These are phyloP conservation scores for Heterotis niloticus DNA, from an alignment of 2,113 vertebrate species.

Conservation along the genomic window DNA sequence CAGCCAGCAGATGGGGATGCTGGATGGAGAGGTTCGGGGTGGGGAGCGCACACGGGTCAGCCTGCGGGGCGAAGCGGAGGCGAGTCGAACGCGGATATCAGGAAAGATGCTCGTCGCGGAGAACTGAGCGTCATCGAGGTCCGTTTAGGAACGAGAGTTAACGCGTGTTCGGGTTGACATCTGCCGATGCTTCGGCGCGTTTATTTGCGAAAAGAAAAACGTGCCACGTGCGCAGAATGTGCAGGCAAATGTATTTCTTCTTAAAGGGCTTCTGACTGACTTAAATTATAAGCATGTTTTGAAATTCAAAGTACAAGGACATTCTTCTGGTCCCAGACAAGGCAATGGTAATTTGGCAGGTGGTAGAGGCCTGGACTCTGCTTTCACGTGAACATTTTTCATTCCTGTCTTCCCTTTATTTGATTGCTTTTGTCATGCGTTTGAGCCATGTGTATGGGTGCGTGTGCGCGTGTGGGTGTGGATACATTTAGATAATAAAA, in stretches of 20 bases:
- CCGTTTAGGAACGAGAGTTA: not conserved
- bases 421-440: constrained; percentile 12
- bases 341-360: not conserved
- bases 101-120: not conserved
- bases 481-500: constrained; percentile 70
- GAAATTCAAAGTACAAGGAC: not conserved
- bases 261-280: not conserved
- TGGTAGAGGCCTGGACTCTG: not conserved
- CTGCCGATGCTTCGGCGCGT: not conserved
- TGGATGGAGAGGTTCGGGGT: not conserved
- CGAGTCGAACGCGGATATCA: no score
- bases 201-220: not conserved
- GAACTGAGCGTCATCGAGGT: not conserved
- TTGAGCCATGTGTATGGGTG: constrained; percentile 4
- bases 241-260: not conserved
- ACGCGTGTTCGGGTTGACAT: not conserved
- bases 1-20: not conserved
- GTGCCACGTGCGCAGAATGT: not conserved
- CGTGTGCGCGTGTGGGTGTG: constrained; percentile 15
- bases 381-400: not conserved
- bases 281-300: constrained; percentile 7
- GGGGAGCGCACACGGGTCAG: not conserved
- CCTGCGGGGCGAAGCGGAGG: no score
- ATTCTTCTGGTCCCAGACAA: not conserved
- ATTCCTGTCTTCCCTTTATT: not conserved